These are phyloP conservation scores for Perca schrenkii DNA, from an alignment of 2,113 vertebrate species.

Conservation along the genomic window DNA sequence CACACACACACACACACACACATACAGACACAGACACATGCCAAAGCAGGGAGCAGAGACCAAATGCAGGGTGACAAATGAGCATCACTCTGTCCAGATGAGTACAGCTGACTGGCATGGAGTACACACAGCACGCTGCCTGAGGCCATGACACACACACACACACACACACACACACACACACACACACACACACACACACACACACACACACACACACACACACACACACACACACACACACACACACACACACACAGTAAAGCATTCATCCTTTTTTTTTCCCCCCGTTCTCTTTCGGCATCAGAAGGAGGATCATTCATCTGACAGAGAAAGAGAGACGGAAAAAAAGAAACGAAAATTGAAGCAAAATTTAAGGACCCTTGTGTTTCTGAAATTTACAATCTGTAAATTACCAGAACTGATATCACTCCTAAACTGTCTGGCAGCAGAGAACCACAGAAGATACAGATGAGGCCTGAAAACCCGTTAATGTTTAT, in stretches of 20 bases:
- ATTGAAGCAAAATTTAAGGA: too few relatives aligned
- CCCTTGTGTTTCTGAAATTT: too few relatives aligned
- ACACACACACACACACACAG: not conserved
- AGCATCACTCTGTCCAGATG: constrained; percentile 49
- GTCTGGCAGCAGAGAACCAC: too few relatives aligned
- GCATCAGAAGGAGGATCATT: too few relatives aligned
- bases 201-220: constrained; percentile 2
- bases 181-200: not conserved
- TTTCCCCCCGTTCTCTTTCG: too few relatives aligned
- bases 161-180: constrained; percentile 11
- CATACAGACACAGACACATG: not conserved
- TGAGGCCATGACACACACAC: not conserved
- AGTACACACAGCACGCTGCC: constrained; percentile 2
- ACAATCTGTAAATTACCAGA: too few relatives aligned
- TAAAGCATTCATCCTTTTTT: too few relatives aligned
- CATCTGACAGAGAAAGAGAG: too few relatives aligned
- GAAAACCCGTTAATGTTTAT: too few relatives aligned
- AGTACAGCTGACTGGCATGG: constrained; percentile 46
- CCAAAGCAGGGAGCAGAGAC: constrained; percentile 32
- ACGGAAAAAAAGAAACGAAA: too few relatives aligned
- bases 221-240: not conserved
- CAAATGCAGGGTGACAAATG: constrained; percentile 58
- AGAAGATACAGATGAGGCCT: too few relatives aligned
- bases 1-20: constrained; percentile 18
- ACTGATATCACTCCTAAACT: too few relatives aligned